These are phyloP conservation scores for Tarsius wallacei DNA, from an alignment of 2,797 vertebrate species.

Conservation along the genomic window DNA sequence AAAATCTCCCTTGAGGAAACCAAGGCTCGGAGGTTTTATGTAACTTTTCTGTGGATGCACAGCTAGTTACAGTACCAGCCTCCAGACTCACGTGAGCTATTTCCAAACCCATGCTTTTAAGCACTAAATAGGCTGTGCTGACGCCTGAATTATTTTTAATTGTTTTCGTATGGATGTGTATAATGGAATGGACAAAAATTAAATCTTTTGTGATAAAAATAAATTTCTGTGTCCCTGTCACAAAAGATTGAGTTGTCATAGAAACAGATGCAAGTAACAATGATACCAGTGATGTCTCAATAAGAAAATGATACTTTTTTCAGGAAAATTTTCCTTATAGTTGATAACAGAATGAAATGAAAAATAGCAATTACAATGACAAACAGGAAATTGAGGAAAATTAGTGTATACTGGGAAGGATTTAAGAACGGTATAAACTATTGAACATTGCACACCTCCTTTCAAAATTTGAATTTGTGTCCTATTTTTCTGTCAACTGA, in stretches of 20 bases:
- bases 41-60: neutral
- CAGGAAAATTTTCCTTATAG: slow-evolving; percentile 12
- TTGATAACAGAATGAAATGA: slow-evolving; percentile 37
- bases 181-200: neutral
- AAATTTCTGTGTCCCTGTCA: neutral
- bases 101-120: neutral
- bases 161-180: neutral
- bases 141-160: neutral
- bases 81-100: neutral
- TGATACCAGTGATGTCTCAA: neutral
- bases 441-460: neutral
- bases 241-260: neutral
- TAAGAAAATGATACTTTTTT: neutral
- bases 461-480: slow-evolving; percentile 15
- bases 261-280: neutral
- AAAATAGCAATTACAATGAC: slow-evolving; percentile 8
- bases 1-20: neutral
- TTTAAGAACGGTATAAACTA: neutral
- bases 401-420: neutral
- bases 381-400: neutral
- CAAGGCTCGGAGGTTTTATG: neutral
- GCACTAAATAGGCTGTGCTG: neutral
- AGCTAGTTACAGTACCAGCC: neutral
- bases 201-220: neutral
- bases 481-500: neutral